These are phyloP conservation scores for Protodeltote pygarga DNA, from an alignment of 2,888 invertebrate genomes.

Conservation along the genomic window DNA sequence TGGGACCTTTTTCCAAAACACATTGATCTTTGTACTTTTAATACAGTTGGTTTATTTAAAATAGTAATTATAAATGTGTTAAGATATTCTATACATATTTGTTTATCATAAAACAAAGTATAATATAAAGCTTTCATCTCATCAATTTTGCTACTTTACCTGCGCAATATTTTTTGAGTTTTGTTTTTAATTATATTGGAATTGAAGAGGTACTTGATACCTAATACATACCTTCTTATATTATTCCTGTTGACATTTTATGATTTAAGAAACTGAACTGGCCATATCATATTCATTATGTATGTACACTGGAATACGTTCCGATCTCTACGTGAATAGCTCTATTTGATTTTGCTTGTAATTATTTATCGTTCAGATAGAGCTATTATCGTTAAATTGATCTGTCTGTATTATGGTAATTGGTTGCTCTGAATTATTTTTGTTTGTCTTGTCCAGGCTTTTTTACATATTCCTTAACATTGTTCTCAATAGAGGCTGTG, in stretches of 20 bases:
- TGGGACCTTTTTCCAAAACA: conserved; percentile 71
- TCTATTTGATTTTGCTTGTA: conserved; percentile 45
- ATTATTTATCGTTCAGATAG: conserved; percentile 47
- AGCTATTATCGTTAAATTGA: conserved; percentile 43
- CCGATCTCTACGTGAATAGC: conserved; percentile 34
- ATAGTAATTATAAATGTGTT: conserved; percentile 66
- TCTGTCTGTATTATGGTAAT: conserved; percentile 33
- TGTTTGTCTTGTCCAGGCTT: conserved; percentile 56
- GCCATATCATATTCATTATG: conserved; percentile 44
- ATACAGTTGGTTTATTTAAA: conserved; percentile 64
- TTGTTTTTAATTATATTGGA: conserved; percentile 52
- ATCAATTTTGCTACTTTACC: conserved; percentile 50
- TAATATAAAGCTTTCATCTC: conserved; percentile 37
- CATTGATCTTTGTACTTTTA: conserved; percentile 71
- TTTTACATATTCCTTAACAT: conserved; percentile 63
- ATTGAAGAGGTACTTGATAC: conserved; percentile 34
- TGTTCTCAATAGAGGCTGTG: conserved; percentile 85
- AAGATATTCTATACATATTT: conserved; percentile 63
- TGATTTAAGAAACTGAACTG: conserved; percentile 43
- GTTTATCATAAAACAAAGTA: conserved; percentile 53
- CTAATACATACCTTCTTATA: conserved; percentile 16
- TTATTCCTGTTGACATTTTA: conserved; percentile 44
- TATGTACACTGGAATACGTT: conserved; percentile 32
- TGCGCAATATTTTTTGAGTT: conserved; percentile 50
- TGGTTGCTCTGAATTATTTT: conserved; percentile 43